Percentiles rank a stretch among this genome's conserved stretches.
These are phyloP conservation scores for Spilarctia lutea DNA, from an alignment of 2,888 invertebrate species.

Conservation along the genomic window DNA sequence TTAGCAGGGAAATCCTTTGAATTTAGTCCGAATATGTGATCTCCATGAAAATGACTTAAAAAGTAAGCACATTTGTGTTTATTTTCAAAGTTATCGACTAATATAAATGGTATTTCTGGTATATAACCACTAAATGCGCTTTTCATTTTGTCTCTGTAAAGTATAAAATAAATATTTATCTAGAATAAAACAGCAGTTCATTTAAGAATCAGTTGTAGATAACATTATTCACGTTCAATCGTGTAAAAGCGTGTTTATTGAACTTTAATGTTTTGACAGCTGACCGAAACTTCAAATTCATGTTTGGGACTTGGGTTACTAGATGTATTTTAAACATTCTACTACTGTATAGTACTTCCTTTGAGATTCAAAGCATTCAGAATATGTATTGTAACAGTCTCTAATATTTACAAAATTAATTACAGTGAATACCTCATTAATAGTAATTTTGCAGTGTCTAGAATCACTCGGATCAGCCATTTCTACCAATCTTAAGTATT, in stretches of 20 bases:
- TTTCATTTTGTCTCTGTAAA: constrained; percentile 21
- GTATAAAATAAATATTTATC: neutral
- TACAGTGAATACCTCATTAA: too few relatives aligned
- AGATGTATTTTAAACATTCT: neutral
- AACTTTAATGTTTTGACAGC: neutral
- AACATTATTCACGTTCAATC: neutral
- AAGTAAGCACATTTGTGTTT: constrained; percentile 85
- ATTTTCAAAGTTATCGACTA: constrained; percentile 87
- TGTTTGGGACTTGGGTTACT: neutral
- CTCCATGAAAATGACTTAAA: constrained; percentile 89
- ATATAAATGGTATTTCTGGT: constrained; percentile 87
- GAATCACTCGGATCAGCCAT: too few relatives aligned
- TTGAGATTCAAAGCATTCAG: too few relatives aligned
- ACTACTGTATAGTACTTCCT: neutral
- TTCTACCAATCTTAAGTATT: too few relatives aligned
- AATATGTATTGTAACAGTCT: too few relatives aligned
- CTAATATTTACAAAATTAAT: too few relatives aligned
- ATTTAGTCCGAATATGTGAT: constrained; percentile 87
- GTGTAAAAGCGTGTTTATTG: neutral
- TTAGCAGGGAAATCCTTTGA: constrained; percentile 31
- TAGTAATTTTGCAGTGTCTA: too few relatives aligned
- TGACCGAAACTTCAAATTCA: neutral
- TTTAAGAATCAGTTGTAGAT: neutral
- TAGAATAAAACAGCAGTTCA: neutral
- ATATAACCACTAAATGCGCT: constrained; percentile 87